phyloP scores from a whole-genome alignment of 1,140 invertebrate genomes.

The Scylla paramamosain region DNA sequence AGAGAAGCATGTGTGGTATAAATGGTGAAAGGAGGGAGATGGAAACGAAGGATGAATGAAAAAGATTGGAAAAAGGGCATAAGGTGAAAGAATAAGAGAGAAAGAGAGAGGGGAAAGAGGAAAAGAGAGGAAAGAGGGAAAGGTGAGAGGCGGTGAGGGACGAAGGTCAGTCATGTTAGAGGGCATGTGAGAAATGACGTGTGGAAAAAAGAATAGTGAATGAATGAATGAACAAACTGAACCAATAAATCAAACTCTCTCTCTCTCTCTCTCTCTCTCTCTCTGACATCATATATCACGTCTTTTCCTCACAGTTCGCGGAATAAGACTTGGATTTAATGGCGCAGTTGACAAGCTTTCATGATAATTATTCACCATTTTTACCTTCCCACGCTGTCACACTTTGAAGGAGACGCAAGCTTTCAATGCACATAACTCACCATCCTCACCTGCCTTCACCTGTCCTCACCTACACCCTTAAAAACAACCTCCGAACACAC shows the following conservation, averaged over 20 bases:
- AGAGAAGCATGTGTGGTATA: not conserved
- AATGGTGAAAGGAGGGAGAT: not conserved
- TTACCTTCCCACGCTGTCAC: not conserved
- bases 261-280: not conserved
- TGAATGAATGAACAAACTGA: not conserved
- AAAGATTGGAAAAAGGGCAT: too few relatives aligned
- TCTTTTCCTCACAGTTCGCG: not conserved
- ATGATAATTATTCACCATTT: not conserved
- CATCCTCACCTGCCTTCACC: too few relatives aligned
- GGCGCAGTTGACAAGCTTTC: not conserved
- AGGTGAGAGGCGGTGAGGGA: too few relatives aligned
- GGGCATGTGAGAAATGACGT: not conserved
- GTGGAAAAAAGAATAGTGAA: not conserved
- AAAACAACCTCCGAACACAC: too few relatives aligned
- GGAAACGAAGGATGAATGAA: not conserved
- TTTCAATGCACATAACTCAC: too few relatives aligned
- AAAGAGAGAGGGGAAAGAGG: not conserved
- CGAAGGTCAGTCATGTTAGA: too few relatives aligned
- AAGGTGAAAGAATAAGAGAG: not conserved
- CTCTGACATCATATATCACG: not conserved
- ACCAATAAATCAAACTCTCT: not conserved
- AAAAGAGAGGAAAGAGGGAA: not conserved
- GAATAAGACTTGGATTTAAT: not conserved
- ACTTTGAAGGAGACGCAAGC: not conserved
- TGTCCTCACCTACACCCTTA: too few relatives aligned